Percentiles rank a stretch among this genome's conserved stretches.
These are phyloP conservation scores for Apodemia mormo DNA, from an alignment of 2,888 invertebrate genomes.

Conservation along the genomic window DNA sequence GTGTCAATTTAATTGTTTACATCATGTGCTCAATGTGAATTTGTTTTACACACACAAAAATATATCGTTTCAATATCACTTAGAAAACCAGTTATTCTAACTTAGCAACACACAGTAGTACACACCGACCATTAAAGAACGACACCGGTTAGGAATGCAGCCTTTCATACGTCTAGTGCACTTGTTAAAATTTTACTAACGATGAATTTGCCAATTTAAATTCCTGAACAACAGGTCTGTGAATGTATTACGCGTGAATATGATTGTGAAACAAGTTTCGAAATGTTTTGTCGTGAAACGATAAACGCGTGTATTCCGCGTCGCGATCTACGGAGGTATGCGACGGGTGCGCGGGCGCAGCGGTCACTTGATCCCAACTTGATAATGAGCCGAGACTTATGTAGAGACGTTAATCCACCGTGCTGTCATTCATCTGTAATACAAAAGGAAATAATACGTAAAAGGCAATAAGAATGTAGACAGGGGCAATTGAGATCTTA, in stretches of 20 bases:
- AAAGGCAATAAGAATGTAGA: slow-evolving; percentile 19
- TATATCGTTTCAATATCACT: slow-evolving; percentile 45
- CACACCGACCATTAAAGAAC: slow-evolving; percentile 76
- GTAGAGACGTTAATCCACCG: slow-evolving; percentile 36
- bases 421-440: slow-evolving; percentile 40
- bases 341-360: slow-evolving; percentile 46
- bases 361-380: slow-evolving; percentile 58
- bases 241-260: slow-evolving; percentile 43
- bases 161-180: slow-evolving; percentile 63
- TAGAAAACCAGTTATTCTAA: slow-evolving; percentile 58
- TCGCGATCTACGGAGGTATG: slow-evolving; percentile 59
- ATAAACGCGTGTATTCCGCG: slow-evolving; percentile 43
- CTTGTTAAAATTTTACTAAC: slow-evolving; percentile 14
- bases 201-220: slow-evolving; percentile 44
- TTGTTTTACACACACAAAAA: slow-evolving; percentile 38
- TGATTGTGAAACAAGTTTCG: slow-evolving; percentile 49
- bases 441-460: slow-evolving; percentile 31
- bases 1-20: slow-evolving; percentile 45
- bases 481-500: neutral
- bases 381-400: slow-evolving; percentile 50
- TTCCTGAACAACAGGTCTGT: slow-evolving; percentile 46
- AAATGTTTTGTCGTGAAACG: slow-evolving; percentile 33
- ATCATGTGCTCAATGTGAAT: slow-evolving; percentile 39
- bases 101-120: slow-evolving; percentile 66
- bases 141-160: slow-evolving; percentile 80